phyloP scores from a whole-genome alignment of 2,113 vertebrate genomes.

The Syngnathus floridae region DNA sequence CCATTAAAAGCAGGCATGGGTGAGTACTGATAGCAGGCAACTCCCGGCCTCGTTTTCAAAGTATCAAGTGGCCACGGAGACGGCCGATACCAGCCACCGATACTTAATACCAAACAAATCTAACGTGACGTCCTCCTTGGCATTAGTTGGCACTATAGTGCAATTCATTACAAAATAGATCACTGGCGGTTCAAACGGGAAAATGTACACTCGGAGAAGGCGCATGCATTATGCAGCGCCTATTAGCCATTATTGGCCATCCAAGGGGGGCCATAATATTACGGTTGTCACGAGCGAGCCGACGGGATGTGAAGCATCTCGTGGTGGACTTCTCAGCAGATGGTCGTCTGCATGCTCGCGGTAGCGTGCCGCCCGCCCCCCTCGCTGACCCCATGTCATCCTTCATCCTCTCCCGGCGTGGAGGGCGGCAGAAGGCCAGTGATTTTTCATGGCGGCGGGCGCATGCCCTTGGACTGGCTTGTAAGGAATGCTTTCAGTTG shows the following conservation, averaged over 20 bases:
- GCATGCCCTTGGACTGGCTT: constrained; percentile 29
- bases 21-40: too few species aligned
- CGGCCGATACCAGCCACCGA: too few species aligned
- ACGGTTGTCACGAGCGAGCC: neutral
- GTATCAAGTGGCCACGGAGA: too few species aligned
- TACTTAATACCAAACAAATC: too few species aligned
- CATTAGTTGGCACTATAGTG: too few species aligned
- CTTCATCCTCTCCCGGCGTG: constrained; percentile 14
- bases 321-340: constrained; percentile 48
- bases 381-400: constrained; percentile 49
- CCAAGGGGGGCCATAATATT: neutral
- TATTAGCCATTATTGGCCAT: neutral
- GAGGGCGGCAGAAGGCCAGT: constrained; percentile 38
- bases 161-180: neutral
- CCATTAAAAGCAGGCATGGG: too few species aligned
- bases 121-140: too few species aligned
- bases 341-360: constrained; percentile 37
- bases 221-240: neutral
- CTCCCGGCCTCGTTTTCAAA: too few species aligned
- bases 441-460: constrained; percentile 30
- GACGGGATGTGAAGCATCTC: constrained; percentile 3
- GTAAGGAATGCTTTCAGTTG: constrained; percentile 9
- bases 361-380: constrained; percentile 24
- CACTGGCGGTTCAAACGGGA: neutral
- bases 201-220: neutral